Percentiles rank a stretch among this genome's conserved stretches.
phyloP scores from a whole-genome alignment of 2,113 vertebrate species.

The Anguilla japonica region DNA sequence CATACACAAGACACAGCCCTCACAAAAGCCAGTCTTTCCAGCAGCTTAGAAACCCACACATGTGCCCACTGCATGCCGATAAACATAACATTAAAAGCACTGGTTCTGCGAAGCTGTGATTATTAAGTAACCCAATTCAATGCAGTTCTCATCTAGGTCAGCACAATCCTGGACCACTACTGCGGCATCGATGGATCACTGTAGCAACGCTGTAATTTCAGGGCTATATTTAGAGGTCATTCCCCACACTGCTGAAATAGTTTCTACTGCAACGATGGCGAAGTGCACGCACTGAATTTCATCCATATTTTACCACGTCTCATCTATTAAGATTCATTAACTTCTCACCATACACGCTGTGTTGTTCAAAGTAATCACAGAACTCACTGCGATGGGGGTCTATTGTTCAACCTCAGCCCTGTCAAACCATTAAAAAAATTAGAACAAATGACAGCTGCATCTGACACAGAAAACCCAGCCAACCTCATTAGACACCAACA shows the following conservation, averaged over 20 bases:
- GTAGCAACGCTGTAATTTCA: slow-evolving; percentile 9
- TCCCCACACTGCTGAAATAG: background rate
- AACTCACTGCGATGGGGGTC: background rate
- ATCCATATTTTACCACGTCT: background rate
- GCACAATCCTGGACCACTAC: background rate
- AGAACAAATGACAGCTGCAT: background rate
- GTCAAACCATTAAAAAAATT: background rate
- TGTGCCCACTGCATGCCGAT: too few species aligned
- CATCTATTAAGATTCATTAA: background rate
- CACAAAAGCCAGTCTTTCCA: background rate
- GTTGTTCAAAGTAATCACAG: background rate
- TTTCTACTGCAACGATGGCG: background rate
- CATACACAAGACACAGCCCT: background rate
- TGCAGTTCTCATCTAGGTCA: slow-evolving; percentile 11
- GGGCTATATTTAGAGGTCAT: slow-evolving; percentile 21
- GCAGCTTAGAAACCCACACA: background rate
- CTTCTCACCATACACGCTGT: background rate
- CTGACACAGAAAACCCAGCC: background rate
- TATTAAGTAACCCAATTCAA: slow-evolving; percentile 14
- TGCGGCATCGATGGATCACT: slow-evolving; percentile 7
- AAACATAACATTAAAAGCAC: slow-evolving; percentile 5
- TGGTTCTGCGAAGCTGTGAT: background rate
- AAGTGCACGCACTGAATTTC: background rate
- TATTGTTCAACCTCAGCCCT: background rate
- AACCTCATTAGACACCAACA: background rate